Evolutionary conservation across 2,113 vertebrate species (phyloP).

Genomic region (Narcine bancroftii): DNA sequence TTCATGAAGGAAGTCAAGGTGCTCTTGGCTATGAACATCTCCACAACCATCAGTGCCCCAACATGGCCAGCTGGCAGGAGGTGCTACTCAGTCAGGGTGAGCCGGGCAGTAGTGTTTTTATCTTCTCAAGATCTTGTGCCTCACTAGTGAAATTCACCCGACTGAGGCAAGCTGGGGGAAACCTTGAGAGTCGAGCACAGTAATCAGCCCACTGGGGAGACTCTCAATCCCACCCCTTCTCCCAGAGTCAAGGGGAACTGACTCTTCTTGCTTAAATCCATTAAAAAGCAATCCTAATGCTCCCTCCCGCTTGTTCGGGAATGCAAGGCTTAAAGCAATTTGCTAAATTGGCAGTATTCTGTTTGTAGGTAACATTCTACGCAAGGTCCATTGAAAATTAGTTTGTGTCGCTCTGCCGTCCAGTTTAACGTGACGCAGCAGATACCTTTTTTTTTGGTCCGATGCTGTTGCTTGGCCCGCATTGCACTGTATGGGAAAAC

Average conservation of each 20-base stretch:
- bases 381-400: not conserved
- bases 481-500: not conserved
- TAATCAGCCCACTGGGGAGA: not conserved
- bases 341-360: not conserved
- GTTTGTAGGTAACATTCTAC: not conserved
- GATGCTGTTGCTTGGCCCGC: not conserved
- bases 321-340: not conserved
- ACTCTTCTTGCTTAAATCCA: not conserved
- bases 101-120: conserved; percentile 26
- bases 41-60: conserved; percentile 35
- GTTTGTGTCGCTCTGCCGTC: not conserved
- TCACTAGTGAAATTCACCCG: not conserved
- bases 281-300: not conserved
- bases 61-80: conserved; percentile 33
- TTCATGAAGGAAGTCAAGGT: conserved; percentile 32
- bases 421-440: not conserved
- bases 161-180: not conserved
- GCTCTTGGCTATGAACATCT: conserved; percentile 31
- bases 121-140: not conserved
- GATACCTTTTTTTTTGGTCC: not conserved
- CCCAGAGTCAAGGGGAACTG: not conserved
- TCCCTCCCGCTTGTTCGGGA: not conserved
- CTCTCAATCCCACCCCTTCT: not conserved
- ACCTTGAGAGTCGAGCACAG: not conserved
- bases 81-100: conserved; percentile 32